A percentile compares a stretch with the other conserved stretches of the same genome.
Evolutionary conservation across 2,797 vertebrate species (phyloP).

Genomic region (Lycodopsis pacificus): DNA sequence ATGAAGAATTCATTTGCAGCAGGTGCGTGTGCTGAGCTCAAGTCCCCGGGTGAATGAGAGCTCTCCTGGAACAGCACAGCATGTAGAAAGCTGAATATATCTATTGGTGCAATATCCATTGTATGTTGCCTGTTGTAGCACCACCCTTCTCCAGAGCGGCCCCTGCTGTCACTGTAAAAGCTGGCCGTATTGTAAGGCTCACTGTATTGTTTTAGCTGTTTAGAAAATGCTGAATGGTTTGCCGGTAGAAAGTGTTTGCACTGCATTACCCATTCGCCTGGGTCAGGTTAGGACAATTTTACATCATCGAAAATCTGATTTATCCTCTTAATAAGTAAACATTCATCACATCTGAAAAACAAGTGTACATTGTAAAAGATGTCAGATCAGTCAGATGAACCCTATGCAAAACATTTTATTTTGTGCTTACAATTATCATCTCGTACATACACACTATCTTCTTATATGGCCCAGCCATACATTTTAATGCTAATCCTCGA

Average conservation of each 20-base stretch:
- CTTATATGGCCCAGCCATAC: slow-evolving; percentile 81
- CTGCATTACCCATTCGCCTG: slow-evolving; percentile 71
- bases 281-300: slow-evolving; percentile 53
- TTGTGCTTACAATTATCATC: slow-evolving; percentile 76
- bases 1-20: slow-evolving; percentile 66
- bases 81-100: slow-evolving; percentile 63
- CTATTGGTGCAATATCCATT: slow-evolving; percentile 65
- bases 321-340: neutral
- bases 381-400: slow-evolving; percentile 25
- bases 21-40: slow-evolving; percentile 36
- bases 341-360: neutral
- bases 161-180: slow-evolving; percentile 64
- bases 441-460: slow-evolving; percentile 57
- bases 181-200: slow-evolving; percentile 70
- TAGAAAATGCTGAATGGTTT: slow-evolving; percentile 84
- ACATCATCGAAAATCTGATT: slow-evolving; percentile 4
- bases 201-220: slow-evolving; percentile 77
- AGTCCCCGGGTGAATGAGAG: slow-evolving; percentile 37
- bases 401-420: slow-evolving; percentile 77
- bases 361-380: slow-evolving; percentile 14
- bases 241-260: slow-evolving; percentile 75
- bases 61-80: slow-evolving; percentile 49
- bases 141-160: slow-evolving; percentile 72
- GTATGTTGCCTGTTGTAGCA: slow-evolving; percentile 57
- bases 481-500: slow-evolving; percentile 54